phyloP scores from a whole-genome alignment of 2,888 invertebrate species.

The Xestia c-nigrum region DNA sequence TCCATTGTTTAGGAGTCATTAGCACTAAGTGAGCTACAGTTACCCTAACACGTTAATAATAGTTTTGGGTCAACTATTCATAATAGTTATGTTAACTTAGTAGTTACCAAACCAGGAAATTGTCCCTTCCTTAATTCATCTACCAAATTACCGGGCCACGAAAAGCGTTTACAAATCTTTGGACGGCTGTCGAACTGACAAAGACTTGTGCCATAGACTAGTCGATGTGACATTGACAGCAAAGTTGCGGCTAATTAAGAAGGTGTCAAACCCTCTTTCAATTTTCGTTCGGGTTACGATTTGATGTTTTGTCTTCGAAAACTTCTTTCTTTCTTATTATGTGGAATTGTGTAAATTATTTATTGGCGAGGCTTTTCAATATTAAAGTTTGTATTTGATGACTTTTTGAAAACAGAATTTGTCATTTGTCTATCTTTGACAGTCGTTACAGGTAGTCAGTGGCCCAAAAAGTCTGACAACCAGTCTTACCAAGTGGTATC shows the following conservation, averaged over 20 bases:
- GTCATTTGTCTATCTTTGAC: too few species aligned
- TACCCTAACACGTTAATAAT: slow-evolving; percentile 9
- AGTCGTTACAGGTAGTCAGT: too few species aligned
- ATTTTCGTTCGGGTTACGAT: slow-evolving; percentile 17
- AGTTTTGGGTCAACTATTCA: slow-evolving; percentile 19
- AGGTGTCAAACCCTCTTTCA: slow-evolving; percentile 61
- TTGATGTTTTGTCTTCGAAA: slow-evolving; percentile 26
- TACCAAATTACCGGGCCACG: slow-evolving; percentile 26
- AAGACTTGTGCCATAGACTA: slow-evolving; percentile 53
- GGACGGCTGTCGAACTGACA: slow-evolving; percentile 64
- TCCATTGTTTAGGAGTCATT: slow-evolving; percentile 26
- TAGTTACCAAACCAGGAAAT: slow-evolving; percentile 6
- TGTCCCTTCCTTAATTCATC: slow-evolving; percentile 17
- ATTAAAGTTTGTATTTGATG: too few species aligned
- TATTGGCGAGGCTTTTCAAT: neutral
- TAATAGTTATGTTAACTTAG: slow-evolving; percentile 6
- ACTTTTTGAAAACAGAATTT: too few species aligned
- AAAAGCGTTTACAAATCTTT: slow-evolving; percentile 39
- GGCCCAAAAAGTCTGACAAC: too few species aligned
- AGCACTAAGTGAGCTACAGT: slow-evolving; percentile 13
- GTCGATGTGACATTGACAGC: slow-evolving; percentile 43
- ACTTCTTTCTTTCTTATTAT: slow-evolving; percentile 3
- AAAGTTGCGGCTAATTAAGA: slow-evolving; percentile 42
- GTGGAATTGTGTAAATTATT: neutral
- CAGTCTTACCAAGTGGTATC: too few species aligned